Percentiles rank a stretch among this genome's conserved stretches.
Conservation (phyloP, 2,888 invertebrate genomes). For the Drosophila leonis region DNA sequence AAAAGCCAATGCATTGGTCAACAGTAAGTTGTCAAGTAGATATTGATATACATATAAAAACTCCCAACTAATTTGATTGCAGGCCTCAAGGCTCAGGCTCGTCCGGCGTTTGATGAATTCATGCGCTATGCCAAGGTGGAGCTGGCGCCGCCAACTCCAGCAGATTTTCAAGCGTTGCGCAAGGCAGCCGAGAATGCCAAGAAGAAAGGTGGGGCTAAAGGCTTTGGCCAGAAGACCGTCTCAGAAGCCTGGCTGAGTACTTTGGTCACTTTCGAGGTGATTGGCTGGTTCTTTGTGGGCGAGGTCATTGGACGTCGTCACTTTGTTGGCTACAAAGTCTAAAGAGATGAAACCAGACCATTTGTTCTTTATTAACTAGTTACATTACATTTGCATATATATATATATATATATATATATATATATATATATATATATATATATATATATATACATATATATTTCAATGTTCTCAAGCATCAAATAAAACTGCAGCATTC, state of each 20-base stretch:
- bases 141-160: slow-evolving; percentile 60
- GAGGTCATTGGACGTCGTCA: slow-evolving; percentile 72
- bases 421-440: slow-evolving; percentile 2
- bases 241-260: slow-evolving; percentile 59
- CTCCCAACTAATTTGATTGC: background rate
- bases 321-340: slow-evolving; percentile 70
- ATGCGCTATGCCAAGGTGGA: slow-evolving; percentile 70
- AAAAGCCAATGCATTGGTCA: slow-evolving; percentile 38
- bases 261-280: slow-evolving; percentile 64
- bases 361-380: background rate
- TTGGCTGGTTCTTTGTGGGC: slow-evolving; percentile 70
- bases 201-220: slow-evolving; percentile 29
- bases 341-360: slow-evolving; percentile 14
- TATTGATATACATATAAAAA: background rate
- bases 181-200: slow-evolving; percentile 45
- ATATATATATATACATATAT: slow-evolving; percentile 1
- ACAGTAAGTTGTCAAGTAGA: slow-evolving; percentile 49
- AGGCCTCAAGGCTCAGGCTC: slow-evolving; percentile 51
- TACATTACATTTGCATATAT: background rate
- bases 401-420: slow-evolving; percentile 2
- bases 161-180: slow-evolving; percentile 49
- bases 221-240: slow-evolving; percentile 44
- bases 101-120: slow-evolving; percentile 62
- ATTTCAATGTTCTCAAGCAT: slow-evolving; percentile 11
- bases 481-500: slow-evolving; percentile 38